phyloP scores from a whole-genome alignment of 2,888 invertebrate genomes.

The Andrena bucephala region DNA sequence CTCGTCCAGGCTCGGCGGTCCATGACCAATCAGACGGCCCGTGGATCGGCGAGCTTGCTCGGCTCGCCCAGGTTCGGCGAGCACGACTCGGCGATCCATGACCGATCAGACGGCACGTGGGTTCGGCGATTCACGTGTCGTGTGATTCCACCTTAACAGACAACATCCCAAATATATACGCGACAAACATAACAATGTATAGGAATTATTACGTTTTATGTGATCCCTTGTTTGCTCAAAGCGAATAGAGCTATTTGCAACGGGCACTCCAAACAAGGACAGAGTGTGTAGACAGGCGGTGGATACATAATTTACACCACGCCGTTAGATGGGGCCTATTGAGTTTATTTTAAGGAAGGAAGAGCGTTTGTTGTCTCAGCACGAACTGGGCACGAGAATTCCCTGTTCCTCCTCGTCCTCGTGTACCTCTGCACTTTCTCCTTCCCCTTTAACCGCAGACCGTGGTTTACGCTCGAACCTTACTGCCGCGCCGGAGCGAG shows the following conservation, averaged over 20 bases:
- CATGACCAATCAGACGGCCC: too few relatives aligned
- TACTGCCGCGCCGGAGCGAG: constrained; percentile 22
- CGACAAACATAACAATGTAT: background rate
- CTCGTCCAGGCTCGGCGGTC: too few relatives aligned
- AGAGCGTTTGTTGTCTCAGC: constrained; percentile 58
- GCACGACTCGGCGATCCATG: too few relatives aligned
- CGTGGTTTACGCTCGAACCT: constrained; percentile 51
- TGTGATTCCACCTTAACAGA: too few relatives aligned
- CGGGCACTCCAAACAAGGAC: constrained; percentile 22
- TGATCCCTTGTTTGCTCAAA: constrained; percentile 21
- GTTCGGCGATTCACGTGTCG: too few relatives aligned
- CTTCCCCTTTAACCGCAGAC: constrained; percentile 55
- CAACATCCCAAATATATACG: background rate
- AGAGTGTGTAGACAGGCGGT: constrained; percentile 42
- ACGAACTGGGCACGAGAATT: constrained; percentile 41
- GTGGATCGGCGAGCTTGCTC: too few relatives aligned
- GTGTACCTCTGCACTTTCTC: constrained; percentile 41
- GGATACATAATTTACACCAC: constrained; percentile 62
- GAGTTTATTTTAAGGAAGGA: constrained; percentile 69
- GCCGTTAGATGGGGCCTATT: constrained; percentile 52
- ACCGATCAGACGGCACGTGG: too few relatives aligned
- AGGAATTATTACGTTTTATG: constrained; percentile 26
- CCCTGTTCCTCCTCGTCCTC: constrained; percentile 20
- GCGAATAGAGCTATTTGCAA: constrained; percentile 26
- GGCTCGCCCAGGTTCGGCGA: too few relatives aligned